Evolutionary conservation across 1,140 invertebrate genomes (phyloP), one percentile per base, ranked within the genome.

Genomic region (Drosophila orena): DNA sequence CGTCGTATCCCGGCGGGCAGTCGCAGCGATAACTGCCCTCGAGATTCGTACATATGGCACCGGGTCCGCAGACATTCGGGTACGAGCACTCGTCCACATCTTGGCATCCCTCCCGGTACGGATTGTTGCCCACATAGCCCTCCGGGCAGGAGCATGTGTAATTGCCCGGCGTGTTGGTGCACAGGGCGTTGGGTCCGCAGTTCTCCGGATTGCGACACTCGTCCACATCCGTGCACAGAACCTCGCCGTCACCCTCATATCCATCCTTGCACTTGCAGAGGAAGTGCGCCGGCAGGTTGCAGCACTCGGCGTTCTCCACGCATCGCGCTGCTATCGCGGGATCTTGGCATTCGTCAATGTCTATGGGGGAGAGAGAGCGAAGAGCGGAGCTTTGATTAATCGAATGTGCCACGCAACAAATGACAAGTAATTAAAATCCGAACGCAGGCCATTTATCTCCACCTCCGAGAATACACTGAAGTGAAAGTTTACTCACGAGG

Each of bases 331-430:
- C 95, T 69, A 98, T 94, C 47, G 93, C 93, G 53, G 97, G 97
- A 93, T 97, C 96, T 84, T 96, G 95, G 92, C 98, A 98, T 94
- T 98, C 98, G 93, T 98, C 96, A 92, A 98, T 98, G 94, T 98
- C 98, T 98, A 92, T 27, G 92, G 93, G 69, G 35, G 50, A 3
- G 38, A 53, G 6, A 66, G 46, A 53, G 44, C 56, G 49, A 52
- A 52, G 35, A 27, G 27, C 52, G 22, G 44, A 50, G 56, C 22
- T 54, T 66, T 89, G 79, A 89, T 89, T 83, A 84, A 84, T 83
- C 55, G 76, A 57, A 43, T 52, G 54, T 65, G 65, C 61, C 43
- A 55, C 43, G 34, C 77, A 68, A 75, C 46, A 84, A 79, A 84
- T 75, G 70, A 76, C 62, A 64, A 54, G 81, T 79, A 86, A 86